phyloP scores from a whole-genome alignment of 2,888 invertebrate species.

The Pyralis farinalis region DNA sequence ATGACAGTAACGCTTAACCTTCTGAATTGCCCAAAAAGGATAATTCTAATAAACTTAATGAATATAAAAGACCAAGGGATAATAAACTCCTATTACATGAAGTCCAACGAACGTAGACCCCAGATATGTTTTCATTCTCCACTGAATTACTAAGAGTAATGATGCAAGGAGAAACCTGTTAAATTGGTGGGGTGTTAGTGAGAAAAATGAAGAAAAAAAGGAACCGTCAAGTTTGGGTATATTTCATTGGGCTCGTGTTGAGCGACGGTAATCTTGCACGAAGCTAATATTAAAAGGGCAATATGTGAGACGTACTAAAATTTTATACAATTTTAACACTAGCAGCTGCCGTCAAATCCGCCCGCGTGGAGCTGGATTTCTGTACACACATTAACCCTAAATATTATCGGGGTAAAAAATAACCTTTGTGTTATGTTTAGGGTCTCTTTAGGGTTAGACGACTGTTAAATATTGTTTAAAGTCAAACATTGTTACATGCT shows the following conservation, averaged over 20 bases:
- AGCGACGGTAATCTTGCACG: background rate
- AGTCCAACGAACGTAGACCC: conserved; percentile 22
- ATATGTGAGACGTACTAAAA: too few species aligned
- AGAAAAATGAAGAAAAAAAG: background rate
- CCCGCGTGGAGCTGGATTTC: too few species aligned
- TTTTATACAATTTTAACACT: too few species aligned
- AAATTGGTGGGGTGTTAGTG: background rate
- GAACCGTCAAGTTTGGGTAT: background rate
- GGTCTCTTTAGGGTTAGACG: too few species aligned
- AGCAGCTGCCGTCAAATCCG: too few species aligned
- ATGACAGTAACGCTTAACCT: too few species aligned
- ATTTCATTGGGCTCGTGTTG: background rate
- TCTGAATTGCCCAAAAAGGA: background rate
- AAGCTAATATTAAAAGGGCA: too few species aligned
- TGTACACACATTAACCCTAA: too few species aligned
- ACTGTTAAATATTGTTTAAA: too few species aligned
- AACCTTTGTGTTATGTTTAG: too few species aligned
- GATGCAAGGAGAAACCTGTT: background rate
- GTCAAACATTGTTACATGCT: too few species aligned
- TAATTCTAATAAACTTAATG: background rate
- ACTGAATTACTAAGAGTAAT: conserved; percentile 10
- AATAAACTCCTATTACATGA: conserved; percentile 31
- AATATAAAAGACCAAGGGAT: conserved; percentile 12
- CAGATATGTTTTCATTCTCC: conserved; percentile 17
- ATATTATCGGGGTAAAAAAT: too few species aligned